A percentile compares a stretch with the other conserved stretches of the same genome.
phyloP scores from a whole-genome alignment of 1,140 invertebrate genomes.

The Magallana ariakensis region DNA sequence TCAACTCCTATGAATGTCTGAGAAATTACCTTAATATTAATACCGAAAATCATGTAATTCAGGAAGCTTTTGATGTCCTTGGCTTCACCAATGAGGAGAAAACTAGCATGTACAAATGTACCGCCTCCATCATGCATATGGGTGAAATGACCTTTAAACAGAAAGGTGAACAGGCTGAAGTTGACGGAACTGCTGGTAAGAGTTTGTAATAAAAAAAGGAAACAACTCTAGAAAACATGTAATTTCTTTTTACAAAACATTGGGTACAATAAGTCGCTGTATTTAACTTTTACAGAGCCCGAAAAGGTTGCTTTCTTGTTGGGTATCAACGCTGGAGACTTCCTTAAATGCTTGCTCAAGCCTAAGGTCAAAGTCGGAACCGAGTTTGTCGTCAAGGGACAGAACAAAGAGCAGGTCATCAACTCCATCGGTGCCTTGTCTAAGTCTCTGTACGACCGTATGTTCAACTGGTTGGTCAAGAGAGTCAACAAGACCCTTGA shows the following conservation, averaged over 20 bases:
- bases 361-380: slow-evolving; percentile 85
- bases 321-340: slow-evolving; percentile 82
- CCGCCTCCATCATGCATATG: slow-evolving; percentile 98
- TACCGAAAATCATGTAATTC: slow-evolving; percentile 56
- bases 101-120: slow-evolving; percentile 97
- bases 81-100: slow-evolving; percentile 98
- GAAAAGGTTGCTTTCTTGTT: slow-evolving; percentile 94
- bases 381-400: slow-evolving; percentile 98
- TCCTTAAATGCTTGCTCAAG: slow-evolving; percentile 82
- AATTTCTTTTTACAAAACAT: neutral
- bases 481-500: slow-evolving; percentile 99
- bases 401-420: slow-evolving; percentile 91
- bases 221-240: neutral
- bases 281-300: slow-evolving; percentile 85
- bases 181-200: slow-evolving; percentile 90
- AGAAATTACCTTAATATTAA: neutral
- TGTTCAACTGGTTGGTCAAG: slow-evolving; percentile 98
- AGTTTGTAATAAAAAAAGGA: neutral
- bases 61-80: slow-evolving; percentile 99
- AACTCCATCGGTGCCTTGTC: slow-evolving; percentile 96
- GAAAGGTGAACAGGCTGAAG: slow-evolving; percentile 99
- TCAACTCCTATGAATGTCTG: neutral
- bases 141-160: slow-evolving; percentile 99
- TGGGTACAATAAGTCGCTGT: neutral
- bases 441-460: slow-evolving; percentile 96